Evolutionary conservation across 2,797 vertebrate species (phyloP), one percentile per base, ranked within the genome.

Genomic region (Carapus acus): DNA sequence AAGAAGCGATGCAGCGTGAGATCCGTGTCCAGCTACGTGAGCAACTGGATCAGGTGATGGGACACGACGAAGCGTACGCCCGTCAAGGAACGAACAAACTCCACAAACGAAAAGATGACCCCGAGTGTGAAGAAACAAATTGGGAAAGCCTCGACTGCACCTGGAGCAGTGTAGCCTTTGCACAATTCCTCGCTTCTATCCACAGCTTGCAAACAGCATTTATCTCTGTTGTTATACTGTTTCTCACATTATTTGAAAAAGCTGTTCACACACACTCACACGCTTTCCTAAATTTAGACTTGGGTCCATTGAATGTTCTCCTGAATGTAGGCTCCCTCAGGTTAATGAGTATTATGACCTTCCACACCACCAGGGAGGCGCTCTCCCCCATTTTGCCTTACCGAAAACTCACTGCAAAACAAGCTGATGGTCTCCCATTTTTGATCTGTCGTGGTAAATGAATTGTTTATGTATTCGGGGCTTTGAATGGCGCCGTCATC

Each of bases 1-100:
- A 94, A 93, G 86, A 94, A 95, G 70, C 91, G 93, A 59, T 95
- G 92, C 87, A 95, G 93, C 0, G 87, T 94, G 58, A 91, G 89
- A 58, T 94, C 93, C 0, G 86, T 88, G 53, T 88, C 91, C 69
- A 92, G 90, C 44, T 92, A 84, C 0, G 87, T 88, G 34, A 91
- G 81, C 67, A 80, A 79, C 81, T 94, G 92, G 91, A 91, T 89
- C 68, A 89, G 91, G 82, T 96, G 90, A 94, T 86, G 24, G n/a
- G 24, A 49, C 46, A 4, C 36, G 24, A 46, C 15, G 29, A 16
- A 1, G 12, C 5, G 29, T 20, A 12, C 7, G 19, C 43, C 34
- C 29, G 8, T 22, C 38, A 14, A 23, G 7, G 34, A 50, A 20
- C 14, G 55, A 17, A 16, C 4, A 55, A 13, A 36, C 43, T 40